Percentiles rank a stretch among this genome's conserved stretches.
phyloP scores from a whole-genome alignment of 2,888 invertebrate genomes.

The Aethes cnicana region DNA sequence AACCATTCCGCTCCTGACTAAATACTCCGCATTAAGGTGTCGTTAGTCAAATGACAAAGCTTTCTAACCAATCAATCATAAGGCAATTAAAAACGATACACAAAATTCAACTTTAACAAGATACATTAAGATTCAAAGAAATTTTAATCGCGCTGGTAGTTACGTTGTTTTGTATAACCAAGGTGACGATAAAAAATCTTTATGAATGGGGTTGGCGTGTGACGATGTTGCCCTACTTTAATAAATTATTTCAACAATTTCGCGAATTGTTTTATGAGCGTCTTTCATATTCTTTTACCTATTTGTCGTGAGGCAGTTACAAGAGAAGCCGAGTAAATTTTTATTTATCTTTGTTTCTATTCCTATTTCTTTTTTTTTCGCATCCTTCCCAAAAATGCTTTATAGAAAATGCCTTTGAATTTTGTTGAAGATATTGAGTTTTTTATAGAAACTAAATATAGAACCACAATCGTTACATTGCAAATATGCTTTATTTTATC shows the following conservation, averaged over 20 bases:
- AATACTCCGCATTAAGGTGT: constrained; percentile 78
- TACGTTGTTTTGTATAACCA: constrained; percentile 34
- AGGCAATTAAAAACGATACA: constrained; percentile 15
- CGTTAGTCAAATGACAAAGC: constrained; percentile 72
- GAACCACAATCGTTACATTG: constrained; percentile 36
- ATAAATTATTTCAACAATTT: constrained; percentile 67
- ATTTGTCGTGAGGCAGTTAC: constrained; percentile 24
- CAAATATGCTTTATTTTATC: constrained; percentile 55
- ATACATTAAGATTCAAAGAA: constrained; percentile 31
- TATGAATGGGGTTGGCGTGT: constrained; percentile 71
- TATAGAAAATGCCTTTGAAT: too few species aligned
- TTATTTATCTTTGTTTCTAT: background rate
- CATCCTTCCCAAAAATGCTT: background rate
- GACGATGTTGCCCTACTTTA: constrained; percentile 63
- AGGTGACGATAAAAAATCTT: constrained; percentile 58
- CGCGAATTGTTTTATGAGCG: constrained; percentile 64
- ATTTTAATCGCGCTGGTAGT: background rate
- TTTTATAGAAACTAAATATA: constrained; percentile 10
- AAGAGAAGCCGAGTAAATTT: too few species aligned
- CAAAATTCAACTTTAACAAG: constrained; percentile 36
- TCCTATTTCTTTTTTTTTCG: background rate
- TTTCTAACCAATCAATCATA: constrained; percentile 39
- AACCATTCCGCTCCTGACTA: constrained; percentile 70
- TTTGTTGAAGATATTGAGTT: too few species aligned
- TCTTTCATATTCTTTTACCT: constrained; percentile 37